Evolutionary conservation across 2,797 vertebrate species (phyloP).

Genomic region (Danionella dracula): DNA sequence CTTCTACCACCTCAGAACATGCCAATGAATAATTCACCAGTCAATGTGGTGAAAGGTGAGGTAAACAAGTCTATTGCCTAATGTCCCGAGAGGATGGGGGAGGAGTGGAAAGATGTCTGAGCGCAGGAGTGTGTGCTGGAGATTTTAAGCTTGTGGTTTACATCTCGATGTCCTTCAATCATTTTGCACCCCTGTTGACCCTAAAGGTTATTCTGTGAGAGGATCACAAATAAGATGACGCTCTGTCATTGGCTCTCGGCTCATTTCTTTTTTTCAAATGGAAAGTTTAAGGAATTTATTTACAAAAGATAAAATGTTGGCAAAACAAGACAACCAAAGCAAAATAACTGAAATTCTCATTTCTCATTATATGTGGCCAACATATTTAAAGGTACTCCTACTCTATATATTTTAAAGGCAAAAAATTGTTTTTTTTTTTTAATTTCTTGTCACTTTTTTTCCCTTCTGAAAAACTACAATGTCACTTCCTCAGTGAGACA

Average conservation of each 20-base stretch:
- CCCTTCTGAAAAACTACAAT: no score
- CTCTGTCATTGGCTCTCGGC: not conserved
- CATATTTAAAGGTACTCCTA: no score
- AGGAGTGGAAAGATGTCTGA: conserved; percentile 29
- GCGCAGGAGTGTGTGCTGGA: conserved; percentile 42
- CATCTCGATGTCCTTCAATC: conserved; percentile 61
- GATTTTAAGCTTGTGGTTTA: conserved; percentile 55
- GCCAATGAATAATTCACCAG: conserved; percentile 80
- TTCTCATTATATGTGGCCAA: no score
- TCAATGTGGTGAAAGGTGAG: conserved; percentile 79
- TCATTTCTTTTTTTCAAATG: not conserved
- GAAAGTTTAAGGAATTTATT: not conserved
- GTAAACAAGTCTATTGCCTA: conserved; percentile 82
- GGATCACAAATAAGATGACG: conserved; percentile 50
- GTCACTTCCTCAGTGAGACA: no score
- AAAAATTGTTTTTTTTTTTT: no score
- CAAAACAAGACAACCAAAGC: no score
- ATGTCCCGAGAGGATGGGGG: conserved; percentile 74
- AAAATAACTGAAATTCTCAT: no score
- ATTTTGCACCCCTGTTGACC: conserved; percentile 75
- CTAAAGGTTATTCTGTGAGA: conserved; percentile 56
- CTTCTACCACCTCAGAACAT: conserved; percentile 62
- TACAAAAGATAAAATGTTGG: no score
- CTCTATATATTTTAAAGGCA: no score
- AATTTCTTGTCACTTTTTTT: no score